Base-by-base conservation (phyloP, 2,113 vertebrate genomes). In the Gallinago paraguaiae region DNA sequence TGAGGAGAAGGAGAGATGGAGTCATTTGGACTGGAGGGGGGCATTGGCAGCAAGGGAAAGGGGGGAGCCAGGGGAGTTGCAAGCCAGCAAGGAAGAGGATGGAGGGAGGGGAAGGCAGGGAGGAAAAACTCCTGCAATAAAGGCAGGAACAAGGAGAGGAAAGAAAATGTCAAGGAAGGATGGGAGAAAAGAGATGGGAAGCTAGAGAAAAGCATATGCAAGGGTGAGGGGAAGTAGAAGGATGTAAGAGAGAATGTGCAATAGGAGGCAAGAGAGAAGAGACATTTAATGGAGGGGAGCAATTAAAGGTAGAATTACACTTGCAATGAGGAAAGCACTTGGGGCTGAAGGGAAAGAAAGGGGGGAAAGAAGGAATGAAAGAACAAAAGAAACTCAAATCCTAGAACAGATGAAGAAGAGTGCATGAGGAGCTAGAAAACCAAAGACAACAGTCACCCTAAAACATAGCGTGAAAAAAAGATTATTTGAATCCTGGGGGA, bases 131-230 rank as follows among this genome's bases (percentile, higher is more conserved):
- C 25, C 13, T 1, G 4, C 27, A 30, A 61, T 76, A 64, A 18
- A 72, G 45, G 35, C 20, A 82, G 30, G 39, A 85, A 76, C 13
- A 77, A 65, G 43, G 53, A 75, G 39, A 71, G 8, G 50, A 57
- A 90, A 85, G 33, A 69, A 92, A 76, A 48, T 25, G 8, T 37
- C 56, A 60, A 28, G 46, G 39, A 84, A 77, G 14, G 16, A 39
- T 27, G 2, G 1, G 6, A 10, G 6, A 8, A 7, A n/a, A 50
- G 48, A 64, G 20, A 35, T 39, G 53, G 57, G 51, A 86, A 84
- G 22, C 20, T 83, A 57, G 45, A 35, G 31, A 92, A 77, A 4
- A 1, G 1, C 0, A 0, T 25, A 45, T 1, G 3, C 33, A 76
- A 68, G 27, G 86, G 33, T 4, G 5, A 82, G n/a, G 43, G 64